Conservation (phyloP, 2,797 vertebrate species). For the Pipistrellus nathusii region DNA sequence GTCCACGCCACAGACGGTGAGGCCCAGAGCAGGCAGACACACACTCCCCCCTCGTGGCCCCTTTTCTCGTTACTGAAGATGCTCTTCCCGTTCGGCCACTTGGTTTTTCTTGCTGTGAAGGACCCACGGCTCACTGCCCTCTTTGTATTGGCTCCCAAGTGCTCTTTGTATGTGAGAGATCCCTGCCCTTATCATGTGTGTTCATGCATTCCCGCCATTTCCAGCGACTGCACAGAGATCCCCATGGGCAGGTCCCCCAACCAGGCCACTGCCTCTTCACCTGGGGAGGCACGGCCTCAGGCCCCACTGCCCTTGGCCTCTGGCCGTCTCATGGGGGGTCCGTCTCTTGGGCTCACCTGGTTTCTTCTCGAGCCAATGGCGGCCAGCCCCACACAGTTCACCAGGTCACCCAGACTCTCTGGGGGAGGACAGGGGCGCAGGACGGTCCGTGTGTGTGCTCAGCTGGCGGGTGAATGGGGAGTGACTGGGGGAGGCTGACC, state of each 20-base stretch:
- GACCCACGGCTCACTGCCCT: not conserved
- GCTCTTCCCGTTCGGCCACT: not conserved
- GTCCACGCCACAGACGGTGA: not conserved
- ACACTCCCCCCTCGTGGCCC: accelerated
- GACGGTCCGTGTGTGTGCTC: not conserved
- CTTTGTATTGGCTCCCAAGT: not conserved
- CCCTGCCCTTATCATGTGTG: not conserved
- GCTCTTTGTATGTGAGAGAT: not conserved
- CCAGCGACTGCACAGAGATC: not conserved
- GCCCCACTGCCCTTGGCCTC: not conserved
- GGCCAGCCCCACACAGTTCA: not conserved
- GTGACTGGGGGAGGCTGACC: not conserved
- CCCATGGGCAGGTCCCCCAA: not conserved
- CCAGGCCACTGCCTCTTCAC: accelerated
- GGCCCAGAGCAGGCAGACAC: not conserved
- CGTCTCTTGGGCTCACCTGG: accelerated
- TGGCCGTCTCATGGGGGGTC: too few relatives aligned
- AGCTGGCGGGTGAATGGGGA: not conserved
- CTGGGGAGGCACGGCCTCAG: accelerated
- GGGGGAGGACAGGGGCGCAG: not conserved
- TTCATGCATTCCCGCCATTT: not conserved
- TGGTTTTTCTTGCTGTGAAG: not conserved
- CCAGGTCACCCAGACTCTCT: not conserved
- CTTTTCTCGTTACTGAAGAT: not conserved
- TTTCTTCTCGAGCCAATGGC: accelerated